Percentiles rank a stretch among this genome's conserved stretches.
Conservation (phyloP, 2,797 vertebrate species). For the Manis pentadactyla region DNA sequence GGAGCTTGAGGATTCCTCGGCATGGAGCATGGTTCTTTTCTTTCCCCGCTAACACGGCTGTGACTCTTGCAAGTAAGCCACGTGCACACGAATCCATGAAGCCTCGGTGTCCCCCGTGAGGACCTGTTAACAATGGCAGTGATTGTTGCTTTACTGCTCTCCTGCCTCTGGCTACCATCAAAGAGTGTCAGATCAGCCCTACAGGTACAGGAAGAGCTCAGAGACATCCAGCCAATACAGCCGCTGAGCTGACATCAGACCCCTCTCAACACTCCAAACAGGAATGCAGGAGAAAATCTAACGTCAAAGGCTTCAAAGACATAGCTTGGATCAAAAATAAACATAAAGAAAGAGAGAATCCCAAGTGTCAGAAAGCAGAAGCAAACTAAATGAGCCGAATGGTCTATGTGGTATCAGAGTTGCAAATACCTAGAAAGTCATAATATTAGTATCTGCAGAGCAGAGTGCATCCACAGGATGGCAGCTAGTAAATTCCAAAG, state of each 20-base stretch:
- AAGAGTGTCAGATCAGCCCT: background rate
- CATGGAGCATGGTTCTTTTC: background rate
- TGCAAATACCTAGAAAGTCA: background rate
- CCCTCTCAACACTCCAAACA: background rate
- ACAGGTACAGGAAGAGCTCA: background rate
- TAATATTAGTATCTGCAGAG: background rate
- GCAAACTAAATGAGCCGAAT: background rate
- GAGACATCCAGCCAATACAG: background rate
- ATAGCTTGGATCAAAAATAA: slow-evolving; percentile 38
- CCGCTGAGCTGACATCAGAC: background rate
- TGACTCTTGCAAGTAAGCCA: background rate
- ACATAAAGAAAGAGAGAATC: slow-evolving; percentile 21
- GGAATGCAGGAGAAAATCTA: background rate
- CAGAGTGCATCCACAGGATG: background rate
- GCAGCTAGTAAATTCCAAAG: background rate
- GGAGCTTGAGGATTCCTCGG: background rate
- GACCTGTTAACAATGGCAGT: background rate
- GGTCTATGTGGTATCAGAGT: background rate
- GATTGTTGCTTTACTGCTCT: background rate
- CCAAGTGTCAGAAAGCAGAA: slow-evolving; percentile 18
- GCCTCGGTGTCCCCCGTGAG: background rate
- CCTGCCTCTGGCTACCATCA: background rate
- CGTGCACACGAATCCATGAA: background rate
- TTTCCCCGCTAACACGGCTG: background rate
- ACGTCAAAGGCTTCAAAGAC: slow-evolving; percentile 2